phyloP scores from a whole-genome alignment of 2,113 vertebrate species.

The Gallinago jamesoni region DNA sequence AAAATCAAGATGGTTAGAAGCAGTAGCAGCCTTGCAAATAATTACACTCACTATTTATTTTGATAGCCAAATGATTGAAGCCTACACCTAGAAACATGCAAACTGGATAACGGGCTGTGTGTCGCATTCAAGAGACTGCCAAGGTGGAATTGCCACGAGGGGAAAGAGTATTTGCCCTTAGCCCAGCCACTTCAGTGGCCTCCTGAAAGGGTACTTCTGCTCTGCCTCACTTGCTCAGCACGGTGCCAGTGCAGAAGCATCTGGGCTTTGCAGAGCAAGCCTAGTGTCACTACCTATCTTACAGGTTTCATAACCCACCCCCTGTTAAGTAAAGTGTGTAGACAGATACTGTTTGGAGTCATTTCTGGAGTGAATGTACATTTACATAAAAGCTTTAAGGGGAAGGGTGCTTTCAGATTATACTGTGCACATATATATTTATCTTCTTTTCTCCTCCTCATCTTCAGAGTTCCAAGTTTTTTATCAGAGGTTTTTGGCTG shows the following conservation, averaged over 20 bases:
- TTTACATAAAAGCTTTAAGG: neutral
- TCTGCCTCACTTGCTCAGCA: neutral
- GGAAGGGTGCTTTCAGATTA: neutral
- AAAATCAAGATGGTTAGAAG: neutral
- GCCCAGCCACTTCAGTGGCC: neutral
- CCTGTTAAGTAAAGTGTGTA: neutral
- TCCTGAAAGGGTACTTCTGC: neutral
- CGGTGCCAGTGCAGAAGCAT: neutral
- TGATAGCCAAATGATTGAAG: neutral
- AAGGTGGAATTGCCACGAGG: neutral
- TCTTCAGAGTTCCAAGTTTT: neutral
- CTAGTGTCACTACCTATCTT: neutral
- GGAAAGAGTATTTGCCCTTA: rapidly evolving
- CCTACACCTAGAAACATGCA: neutral
- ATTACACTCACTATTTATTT: neutral
- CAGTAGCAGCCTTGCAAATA: neutral
- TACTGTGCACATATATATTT: neutral
- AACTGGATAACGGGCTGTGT: neutral
- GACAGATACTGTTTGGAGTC: neutral
- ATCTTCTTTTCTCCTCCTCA: neutral
- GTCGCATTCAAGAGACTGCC: neutral
- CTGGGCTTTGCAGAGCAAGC: neutral
- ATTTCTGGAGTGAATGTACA: neutral
- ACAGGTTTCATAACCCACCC: neutral
- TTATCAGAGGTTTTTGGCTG: neutral